Percentiles rank a stretch among this genome's conserved stretches.
phyloP scores from a whole-genome alignment of 2,797 vertebrate species.

The Mycteria americana region DNA sequence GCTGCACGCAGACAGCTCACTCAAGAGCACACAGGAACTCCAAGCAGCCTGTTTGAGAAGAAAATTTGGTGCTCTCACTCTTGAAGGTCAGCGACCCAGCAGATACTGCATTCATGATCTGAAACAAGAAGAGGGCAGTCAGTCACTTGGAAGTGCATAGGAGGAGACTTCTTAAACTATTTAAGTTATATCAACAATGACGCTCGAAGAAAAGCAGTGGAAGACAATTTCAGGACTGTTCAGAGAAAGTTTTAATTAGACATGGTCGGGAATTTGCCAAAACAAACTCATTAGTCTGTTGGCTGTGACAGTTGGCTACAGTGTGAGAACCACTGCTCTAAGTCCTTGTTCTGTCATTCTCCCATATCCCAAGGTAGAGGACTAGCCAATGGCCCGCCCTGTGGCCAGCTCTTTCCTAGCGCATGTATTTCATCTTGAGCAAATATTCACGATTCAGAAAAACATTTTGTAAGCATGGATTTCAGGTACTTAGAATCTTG shows the following conservation, averaged over 20 bases:
- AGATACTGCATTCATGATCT: neutral
- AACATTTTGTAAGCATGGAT: neutral
- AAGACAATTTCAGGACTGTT: neutral
- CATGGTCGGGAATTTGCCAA: neutral
- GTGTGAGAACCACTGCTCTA: accelerated
- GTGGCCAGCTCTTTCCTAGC: neutral
- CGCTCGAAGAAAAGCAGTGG: neutral
- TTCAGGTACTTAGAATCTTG: neutral
- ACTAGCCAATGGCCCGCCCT: neutral
- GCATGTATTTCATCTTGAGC: neutral
- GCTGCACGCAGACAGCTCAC: neutral
- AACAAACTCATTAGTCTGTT: neutral
- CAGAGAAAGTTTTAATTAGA: neutral
- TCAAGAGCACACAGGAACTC: neutral
- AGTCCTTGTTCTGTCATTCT: neutral
- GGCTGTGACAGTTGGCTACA: neutral
- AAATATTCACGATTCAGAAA: neutral
- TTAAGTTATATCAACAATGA: neutral
- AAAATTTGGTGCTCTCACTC: neutral
- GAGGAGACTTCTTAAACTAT: neutral
- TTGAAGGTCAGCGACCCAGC: neutral
- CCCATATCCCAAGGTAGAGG: neutral
- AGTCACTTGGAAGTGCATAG: neutral
- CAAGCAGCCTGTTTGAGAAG: neutral
- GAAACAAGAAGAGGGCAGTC: too few relatives aligned